A percentile compares a stretch with the other conserved stretches of the same genome.
These are phyloP conservation scores for Dendrocincla tyrannina DNA, from an alignment of 2,797 vertebrate species.

Conservation along the genomic window DNA sequence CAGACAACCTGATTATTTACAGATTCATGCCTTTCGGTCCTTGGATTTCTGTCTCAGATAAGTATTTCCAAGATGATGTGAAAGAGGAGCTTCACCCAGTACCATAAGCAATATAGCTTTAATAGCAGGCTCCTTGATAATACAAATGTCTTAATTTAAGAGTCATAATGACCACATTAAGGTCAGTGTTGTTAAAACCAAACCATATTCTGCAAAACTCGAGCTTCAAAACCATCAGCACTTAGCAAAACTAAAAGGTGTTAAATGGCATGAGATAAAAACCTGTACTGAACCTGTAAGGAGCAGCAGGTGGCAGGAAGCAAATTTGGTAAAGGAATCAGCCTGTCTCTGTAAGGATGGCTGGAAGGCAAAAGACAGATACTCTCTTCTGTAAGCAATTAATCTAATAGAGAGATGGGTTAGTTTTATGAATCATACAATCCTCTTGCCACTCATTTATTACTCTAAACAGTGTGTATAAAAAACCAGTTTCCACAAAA, in stretches of 20 bases:
- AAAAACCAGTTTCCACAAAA: neutral
- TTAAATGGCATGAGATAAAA: neutral
- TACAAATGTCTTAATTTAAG: neutral
- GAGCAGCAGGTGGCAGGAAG: neutral
- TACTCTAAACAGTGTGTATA: neutral
- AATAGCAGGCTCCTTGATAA: neutral
- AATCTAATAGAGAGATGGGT: neutral
- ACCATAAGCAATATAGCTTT: neutral
- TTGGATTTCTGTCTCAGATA: neutral
- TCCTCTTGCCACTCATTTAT: neutral
- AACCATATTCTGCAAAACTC: neutral
- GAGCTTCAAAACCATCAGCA: neutral
- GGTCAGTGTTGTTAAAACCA: neutral
- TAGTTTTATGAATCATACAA: neutral
- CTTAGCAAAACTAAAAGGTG: neutral
- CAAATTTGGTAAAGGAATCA: neutral
- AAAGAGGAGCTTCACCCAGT: neutral
- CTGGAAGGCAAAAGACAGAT: neutral
- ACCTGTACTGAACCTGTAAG: neutral
- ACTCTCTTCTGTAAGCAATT: neutral
- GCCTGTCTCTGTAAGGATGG: neutral
- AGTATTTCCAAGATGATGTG: neutral
- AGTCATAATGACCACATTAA: neutral
- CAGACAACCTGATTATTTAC: neutral
- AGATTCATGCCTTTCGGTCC: neutral